phyloP scores from a whole-genome alignment of 1,140 invertebrate genomes.

The Pseudomyrmex cubaensis region DNA sequence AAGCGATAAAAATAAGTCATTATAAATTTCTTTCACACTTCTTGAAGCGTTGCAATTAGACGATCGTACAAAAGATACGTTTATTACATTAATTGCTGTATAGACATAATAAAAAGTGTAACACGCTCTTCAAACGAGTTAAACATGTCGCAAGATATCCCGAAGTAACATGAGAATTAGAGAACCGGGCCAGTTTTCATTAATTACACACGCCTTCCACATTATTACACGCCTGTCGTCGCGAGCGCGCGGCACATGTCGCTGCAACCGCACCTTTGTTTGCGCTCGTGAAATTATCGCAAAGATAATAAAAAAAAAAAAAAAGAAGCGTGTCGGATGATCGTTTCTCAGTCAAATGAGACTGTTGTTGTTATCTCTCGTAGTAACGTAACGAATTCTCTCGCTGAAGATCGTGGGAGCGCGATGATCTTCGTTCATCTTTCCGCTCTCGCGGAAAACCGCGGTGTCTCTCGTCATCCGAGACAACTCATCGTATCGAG shows the following conservation, averaged over 20 bases:
- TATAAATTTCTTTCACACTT: no score
- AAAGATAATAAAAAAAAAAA: not conserved
- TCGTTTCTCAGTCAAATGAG: not conserved
- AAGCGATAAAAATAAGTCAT: no score
- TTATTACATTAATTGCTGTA: not conserved
- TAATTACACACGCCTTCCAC: conserved; percentile 28
- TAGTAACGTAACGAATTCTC: not conserved
- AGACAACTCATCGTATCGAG: not conserved
- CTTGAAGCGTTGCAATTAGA: no score
- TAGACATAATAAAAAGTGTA: not conserved
- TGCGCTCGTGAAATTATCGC: not conserved
- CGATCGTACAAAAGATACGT: no score
- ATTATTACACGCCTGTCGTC: not conserved
- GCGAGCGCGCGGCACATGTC: not conserved
- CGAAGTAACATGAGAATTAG: not conserved
- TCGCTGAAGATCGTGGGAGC: not conserved
- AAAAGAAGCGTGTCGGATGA: not conserved
- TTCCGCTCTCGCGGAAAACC: conserved; percentile 33
- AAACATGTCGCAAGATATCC: not conserved
- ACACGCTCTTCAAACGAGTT: not conserved
- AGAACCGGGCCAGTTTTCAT: conserved; percentile 19
- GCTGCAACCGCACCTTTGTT: conserved; percentile 22
- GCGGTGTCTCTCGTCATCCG: no score
- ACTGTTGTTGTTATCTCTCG: not conserved
- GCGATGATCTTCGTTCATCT: conserved; percentile 41